phyloP scores from a whole-genome alignment of 2,797 vertebrate species.

The Huso huso region DNA sequence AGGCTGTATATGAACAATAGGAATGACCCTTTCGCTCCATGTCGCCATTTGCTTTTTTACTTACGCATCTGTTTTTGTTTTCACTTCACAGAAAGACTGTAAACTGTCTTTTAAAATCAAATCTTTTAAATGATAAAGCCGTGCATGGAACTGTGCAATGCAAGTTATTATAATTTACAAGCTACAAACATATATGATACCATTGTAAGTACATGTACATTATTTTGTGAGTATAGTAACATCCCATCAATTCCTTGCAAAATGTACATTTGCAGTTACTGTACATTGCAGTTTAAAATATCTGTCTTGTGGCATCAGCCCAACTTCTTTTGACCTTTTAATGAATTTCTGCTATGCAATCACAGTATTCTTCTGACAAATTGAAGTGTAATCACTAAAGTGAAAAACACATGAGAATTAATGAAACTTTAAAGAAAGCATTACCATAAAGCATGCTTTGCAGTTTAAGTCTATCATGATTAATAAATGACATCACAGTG shows the following conservation, averaged over 20 bases:
- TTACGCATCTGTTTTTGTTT: slow-evolving; percentile 7
- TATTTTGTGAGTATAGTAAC: no score
- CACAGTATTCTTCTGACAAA: neutral
- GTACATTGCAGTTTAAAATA: neutral
- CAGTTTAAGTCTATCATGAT: neutral
- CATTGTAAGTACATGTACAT: no score
- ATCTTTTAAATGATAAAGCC: no score
- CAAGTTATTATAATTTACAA: no score
- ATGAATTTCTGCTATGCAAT: neutral
- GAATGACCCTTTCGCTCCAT: slow-evolving; percentile 22
- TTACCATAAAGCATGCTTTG: neutral
- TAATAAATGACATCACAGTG: no score
- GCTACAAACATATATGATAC: no score
- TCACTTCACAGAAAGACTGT: no score
- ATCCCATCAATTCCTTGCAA: no score
- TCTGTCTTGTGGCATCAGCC: neutral
- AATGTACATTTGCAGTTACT: neutral
- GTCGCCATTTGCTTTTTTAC: slow-evolving; percentile 1
- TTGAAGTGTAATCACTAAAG: slow-evolving; percentile 4
- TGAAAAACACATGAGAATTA: slow-evolving; percentile 2
- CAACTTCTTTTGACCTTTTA: neutral
- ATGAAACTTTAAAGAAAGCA: slow-evolving; percentile 1
- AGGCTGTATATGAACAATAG: slow-evolving; percentile 25
- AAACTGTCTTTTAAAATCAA: no score
- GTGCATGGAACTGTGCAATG: no score